Percentiles rank a stretch among this genome's conserved stretches.
Conservation (phyloP, 2,888 invertebrate genomes). For the Rhagonycha fulva region DNA sequence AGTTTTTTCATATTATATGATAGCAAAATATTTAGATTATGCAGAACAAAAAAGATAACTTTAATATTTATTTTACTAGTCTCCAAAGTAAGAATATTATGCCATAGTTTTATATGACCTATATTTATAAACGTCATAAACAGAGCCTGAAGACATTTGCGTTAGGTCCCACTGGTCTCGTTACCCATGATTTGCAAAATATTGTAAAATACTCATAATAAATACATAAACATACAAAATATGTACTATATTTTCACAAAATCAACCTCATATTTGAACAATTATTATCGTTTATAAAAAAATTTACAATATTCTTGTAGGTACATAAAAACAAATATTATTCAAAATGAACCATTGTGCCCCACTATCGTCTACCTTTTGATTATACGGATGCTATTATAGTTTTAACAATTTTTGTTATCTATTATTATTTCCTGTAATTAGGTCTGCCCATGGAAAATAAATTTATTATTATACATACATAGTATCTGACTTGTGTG, state of each 20-base stretch:
- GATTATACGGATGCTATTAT: neutral
- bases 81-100: neutral
- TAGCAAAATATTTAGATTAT: neutral
- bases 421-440: neutral
- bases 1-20: neutral
- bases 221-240: too few relatives aligned
- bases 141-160: too few relatives aligned
- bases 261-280: neutral
- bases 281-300: neutral
- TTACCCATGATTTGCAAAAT: too few relatives aligned
- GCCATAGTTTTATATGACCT: neutral
- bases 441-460: neutral
- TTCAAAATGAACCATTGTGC: neutral
- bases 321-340: neutral
- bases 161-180: too few relatives aligned
- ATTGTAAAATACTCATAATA: too few relatives aligned
- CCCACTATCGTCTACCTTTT: neutral
- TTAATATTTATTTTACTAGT: neutral
- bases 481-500: neutral
- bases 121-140: neutral
- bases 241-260: too few relatives aligned
- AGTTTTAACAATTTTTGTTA: neutral
- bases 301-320: neutral
- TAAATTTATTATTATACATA: neutral
- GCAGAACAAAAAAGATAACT: neutral